A percentile compares a stretch with the other conserved stretches of the same genome.
These are phyloP conservation scores for Nothoprocta perdicaria DNA, from an alignment of 2,113 vertebrate species.

Conservation along the genomic window DNA sequence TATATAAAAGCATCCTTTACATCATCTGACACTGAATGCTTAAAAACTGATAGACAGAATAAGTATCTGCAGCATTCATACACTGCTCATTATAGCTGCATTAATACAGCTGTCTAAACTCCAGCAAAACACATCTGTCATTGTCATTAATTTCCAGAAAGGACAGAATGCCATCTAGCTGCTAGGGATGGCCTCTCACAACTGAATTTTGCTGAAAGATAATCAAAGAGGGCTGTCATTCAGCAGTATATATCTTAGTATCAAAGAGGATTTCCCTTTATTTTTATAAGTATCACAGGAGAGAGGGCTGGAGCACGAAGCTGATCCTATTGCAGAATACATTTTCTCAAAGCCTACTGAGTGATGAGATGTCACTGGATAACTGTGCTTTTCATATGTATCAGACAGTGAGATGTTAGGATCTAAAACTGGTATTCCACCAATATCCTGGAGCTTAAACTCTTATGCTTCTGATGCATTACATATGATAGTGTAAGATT, in stretches of 20 bases:
- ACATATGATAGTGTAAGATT: background rate
- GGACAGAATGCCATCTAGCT: background rate
- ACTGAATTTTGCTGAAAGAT: slow-evolving; percentile 39
- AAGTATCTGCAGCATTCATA: background rate
- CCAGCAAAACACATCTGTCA: background rate
- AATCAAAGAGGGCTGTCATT: slow-evolving; percentile 24
- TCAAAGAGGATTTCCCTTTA: background rate
- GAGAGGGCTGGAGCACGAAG: background rate
- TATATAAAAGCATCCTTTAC: background rate
- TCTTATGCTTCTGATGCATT: background rate
- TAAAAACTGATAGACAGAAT: background rate
- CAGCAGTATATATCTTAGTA: slow-evolving; percentile 14
- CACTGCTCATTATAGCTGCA: background rate
- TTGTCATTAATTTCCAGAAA: slow-evolving; percentile 23
- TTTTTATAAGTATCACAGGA: slow-evolving; percentile 24
- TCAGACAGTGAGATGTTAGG: background rate
- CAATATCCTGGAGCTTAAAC: slow-evolving; percentile 3
- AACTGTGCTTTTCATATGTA: background rate
- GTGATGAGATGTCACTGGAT: background rate
- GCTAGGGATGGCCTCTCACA: background rate
- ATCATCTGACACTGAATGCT: background rate
- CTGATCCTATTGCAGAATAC: background rate
- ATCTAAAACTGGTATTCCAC: slow-evolving; percentile 4
- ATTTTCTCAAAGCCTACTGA: slow-evolving; percentile 5
- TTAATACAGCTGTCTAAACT: background rate